Base-by-base conservation (phyloP, 2,113 vertebrate species). In the Boleophthalmus pectinirostris region DNA sequence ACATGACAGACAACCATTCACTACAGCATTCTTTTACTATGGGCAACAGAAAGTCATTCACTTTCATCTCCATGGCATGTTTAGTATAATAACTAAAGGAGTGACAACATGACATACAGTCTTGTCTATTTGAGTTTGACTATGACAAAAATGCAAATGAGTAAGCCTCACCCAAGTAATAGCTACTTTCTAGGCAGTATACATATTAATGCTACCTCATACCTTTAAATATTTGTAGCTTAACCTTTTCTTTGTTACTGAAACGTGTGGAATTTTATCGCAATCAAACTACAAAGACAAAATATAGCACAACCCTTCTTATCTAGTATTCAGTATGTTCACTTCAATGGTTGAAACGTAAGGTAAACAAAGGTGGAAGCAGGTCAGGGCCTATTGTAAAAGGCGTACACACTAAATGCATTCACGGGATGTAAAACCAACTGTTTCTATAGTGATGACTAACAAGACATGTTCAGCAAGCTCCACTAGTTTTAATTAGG, bases 391-490 rank as follows among this genome's bases (percentile, higher is more conserved):
- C 21, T 13, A 29, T 33, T 2, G 68, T 23, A 20, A 29, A 54
- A 18, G 65, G 38, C 38, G 7, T 21, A 12, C 29, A n/a, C 2
- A 5, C n/a, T 3, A 9, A 13, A 45, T 61, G 29, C 69, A 35
- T 68, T 67, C 43, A 68, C 33, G 64, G 25, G 60, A 64, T 67
- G 16, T 73, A 9, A 63, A 80, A 65, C 69, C 57, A 53, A 61
- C 3, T 58, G 20, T 15, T 25, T 24, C 20, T 5, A 65, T 3
- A 73, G 65, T 73, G 85, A 69, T 80, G 79, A 68, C 79, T 85
- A 75, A 81, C 83, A 66, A 49, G 72, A 87, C 89, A 82, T 81
- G 89, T 87, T 87, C 49, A 73, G 53, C 90, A 74, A 80, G 91
- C 82, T 89, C 78, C 72, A 74, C 88, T 65, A 43, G 85, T 89